A percentile compares a stretch with the other conserved stretches of the same genome.
Conservation (phyloP, 2,113 vertebrate species). For the Pterocles orientalis region DNA sequence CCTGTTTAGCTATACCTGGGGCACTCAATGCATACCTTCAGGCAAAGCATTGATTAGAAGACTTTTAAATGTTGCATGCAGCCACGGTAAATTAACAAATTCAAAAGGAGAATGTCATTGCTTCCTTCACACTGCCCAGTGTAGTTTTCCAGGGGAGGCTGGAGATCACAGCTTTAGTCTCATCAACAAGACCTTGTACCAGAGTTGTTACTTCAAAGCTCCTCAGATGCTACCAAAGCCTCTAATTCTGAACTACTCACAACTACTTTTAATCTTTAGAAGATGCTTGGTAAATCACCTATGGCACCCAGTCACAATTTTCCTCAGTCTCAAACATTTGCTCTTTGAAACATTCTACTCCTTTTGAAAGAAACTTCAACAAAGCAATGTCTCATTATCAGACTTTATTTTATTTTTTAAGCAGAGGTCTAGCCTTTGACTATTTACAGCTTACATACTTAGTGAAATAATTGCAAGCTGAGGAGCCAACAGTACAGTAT, state of each 20-base stretch:
- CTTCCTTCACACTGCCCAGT: not conserved
- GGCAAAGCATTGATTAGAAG: not conserved
- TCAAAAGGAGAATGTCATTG: not conserved
- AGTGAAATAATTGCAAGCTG: not conserved
- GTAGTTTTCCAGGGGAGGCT: not conserved
- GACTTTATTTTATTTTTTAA: not conserved
- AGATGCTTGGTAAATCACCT: not conserved
- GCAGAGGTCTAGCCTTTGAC: not conserved
- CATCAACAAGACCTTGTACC: not conserved
- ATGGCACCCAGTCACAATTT: not conserved
- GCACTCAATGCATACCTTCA: accelerated
- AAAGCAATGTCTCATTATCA: not conserved
- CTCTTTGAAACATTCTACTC: not conserved
- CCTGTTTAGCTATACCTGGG: not conserved
- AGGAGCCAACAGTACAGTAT: not conserved
- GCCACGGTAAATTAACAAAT: not conserved
- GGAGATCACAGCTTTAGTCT: not conserved
- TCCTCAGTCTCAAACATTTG: not conserved
- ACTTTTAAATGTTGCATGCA: not conserved
- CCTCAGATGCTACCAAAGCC: not conserved
- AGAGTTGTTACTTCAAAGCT: not conserved
- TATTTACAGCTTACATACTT: not conserved
- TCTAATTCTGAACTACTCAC: not conserved
- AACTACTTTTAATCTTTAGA: not conserved
- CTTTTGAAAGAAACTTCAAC: not conserved